Percentiles rank a stretch among this genome's conserved stretches.
Conservation (phyloP, 1,140 invertebrate genomes). For the Zaprionus gabonicus region DNA sequence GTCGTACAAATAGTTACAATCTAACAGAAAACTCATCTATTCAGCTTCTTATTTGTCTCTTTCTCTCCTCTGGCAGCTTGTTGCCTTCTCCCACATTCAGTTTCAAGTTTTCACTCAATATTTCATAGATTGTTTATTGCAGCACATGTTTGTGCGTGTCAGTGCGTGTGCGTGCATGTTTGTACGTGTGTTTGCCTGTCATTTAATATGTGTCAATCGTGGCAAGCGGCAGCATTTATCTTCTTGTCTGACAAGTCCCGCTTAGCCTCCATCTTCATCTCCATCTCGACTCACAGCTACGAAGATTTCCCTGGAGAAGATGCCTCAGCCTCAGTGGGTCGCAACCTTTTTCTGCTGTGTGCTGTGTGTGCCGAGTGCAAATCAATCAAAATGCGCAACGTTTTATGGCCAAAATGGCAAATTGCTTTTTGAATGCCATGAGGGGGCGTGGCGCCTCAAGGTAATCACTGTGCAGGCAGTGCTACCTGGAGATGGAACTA, state of each 20-base stretch:
- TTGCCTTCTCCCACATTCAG: background rate
- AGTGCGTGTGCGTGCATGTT: conserved; percentile 5
- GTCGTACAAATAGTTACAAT: background rate
- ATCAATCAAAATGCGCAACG: conserved; percentile 73
- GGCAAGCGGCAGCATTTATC: conserved; percentile 34
- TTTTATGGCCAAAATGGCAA: conserved; percentile 74
- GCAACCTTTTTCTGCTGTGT: conserved; percentile 9
- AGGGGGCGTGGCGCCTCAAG: conserved; percentile 8
- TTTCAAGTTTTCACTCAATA: conserved; percentile 19
- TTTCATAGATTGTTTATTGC: conserved; percentile 29
- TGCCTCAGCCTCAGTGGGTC: background rate
- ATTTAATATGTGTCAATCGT: conserved; percentile 38
- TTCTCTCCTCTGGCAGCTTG: background rate
- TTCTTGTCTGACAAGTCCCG: conserved; percentile 15
- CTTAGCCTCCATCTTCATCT: background rate
- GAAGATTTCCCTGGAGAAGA: conserved; percentile 40
- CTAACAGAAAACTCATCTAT: background rate
- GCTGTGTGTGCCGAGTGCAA: conserved; percentile 48
- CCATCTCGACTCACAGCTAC: background rate
- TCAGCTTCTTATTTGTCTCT: background rate
- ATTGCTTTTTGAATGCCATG: conserved; percentile 65
- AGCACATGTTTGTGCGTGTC: conserved; percentile 12
- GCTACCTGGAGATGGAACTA: background rate
- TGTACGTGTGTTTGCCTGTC: background rate
- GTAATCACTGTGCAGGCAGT: conserved; percentile 32